Conservation (phyloP, 2,888 invertebrate species). For the Eristalis pertinax region DNA sequence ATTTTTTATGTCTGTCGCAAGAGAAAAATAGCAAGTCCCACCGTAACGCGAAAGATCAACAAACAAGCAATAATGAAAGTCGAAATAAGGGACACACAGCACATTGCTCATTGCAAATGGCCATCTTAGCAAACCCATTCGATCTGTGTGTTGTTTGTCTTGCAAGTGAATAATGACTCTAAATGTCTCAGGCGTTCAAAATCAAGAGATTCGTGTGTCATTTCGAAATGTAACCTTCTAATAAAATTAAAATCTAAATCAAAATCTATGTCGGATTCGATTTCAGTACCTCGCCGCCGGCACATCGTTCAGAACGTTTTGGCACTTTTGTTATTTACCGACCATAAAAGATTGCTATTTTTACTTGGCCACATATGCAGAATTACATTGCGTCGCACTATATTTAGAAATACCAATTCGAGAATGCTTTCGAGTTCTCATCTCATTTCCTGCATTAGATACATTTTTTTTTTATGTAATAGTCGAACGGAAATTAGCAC, state of each 20-base stretch:
- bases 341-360: slow-evolving; percentile 65
- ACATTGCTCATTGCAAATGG: not conserved
- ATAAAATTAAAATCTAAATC: slow-evolving; percentile 32
- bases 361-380: slow-evolving; percentile 62
- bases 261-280: slow-evolving; percentile 53
- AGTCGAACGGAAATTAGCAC: slow-evolving; percentile 27
- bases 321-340: slow-evolving; percentile 65
- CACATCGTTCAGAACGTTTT: slow-evolving; percentile 27
- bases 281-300: slow-evolving; percentile 38
- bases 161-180: not conserved
- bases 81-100: not conserved
- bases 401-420: slow-evolving; percentile 51
- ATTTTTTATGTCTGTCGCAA: too few relatives aligned
- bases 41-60: too few relatives aligned
- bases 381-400: slow-evolving; percentile 64
- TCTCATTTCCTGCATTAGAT: slow-evolving; percentile 60
- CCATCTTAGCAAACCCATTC: not conserved
- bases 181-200: not conserved
- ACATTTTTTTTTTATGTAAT: slow-evolving; percentile 64
- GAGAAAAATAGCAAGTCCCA: too few relatives aligned
- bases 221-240: slow-evolving; percentile 24
- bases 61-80: too few relatives aligned
- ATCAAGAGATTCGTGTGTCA: not conserved
- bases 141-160: not conserved
- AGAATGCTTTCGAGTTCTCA: slow-evolving; percentile 57